phyloP scores from a whole-genome alignment of 2,113 vertebrate genomes.

The Eudyptes chrysolophus region DNA sequence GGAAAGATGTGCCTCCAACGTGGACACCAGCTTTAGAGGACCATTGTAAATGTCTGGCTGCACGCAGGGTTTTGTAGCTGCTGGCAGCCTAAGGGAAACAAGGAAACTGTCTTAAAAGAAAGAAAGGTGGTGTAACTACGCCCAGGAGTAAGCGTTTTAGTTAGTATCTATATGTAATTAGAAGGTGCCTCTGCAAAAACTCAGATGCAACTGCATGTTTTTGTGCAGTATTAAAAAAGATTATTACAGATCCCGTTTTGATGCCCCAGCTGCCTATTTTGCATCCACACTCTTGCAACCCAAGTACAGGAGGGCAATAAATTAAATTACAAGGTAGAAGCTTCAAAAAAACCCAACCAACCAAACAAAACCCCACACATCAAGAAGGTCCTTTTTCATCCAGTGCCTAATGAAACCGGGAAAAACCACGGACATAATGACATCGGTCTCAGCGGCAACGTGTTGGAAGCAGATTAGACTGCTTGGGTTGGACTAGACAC shows the following conservation, averaged over 20 bases:
- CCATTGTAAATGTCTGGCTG: neutral
- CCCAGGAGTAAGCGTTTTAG: neutral
- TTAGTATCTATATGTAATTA: neutral
- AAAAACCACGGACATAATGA: fast-evolving
- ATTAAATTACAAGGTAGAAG: neutral
- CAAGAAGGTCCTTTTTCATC: neutral
- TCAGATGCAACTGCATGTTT: fast-evolving
- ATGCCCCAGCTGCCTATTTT: neutral
- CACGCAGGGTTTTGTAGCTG: neutral
- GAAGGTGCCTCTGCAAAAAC: neutral
- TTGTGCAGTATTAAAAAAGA: neutral
- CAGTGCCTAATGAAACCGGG: neutral
- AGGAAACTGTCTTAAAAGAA: neutral
- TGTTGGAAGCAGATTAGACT: neutral
- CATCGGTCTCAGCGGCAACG: fast-evolving
- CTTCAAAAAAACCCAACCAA: neutral
- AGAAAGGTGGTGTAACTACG: neutral
- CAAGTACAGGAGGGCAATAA: neutral
- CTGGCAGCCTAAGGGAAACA: neutral
- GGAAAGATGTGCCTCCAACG: fast-evolving
- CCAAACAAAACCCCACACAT: too few relatives aligned
- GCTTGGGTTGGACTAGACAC: neutral
- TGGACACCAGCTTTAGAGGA: neutral
- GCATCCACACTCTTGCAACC: neutral
- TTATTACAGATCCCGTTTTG: neutral